phyloP scores from a whole-genome alignment of 2,888 invertebrate genomes.

The Scaptodrosophila latifasciaeformis region DNA sequence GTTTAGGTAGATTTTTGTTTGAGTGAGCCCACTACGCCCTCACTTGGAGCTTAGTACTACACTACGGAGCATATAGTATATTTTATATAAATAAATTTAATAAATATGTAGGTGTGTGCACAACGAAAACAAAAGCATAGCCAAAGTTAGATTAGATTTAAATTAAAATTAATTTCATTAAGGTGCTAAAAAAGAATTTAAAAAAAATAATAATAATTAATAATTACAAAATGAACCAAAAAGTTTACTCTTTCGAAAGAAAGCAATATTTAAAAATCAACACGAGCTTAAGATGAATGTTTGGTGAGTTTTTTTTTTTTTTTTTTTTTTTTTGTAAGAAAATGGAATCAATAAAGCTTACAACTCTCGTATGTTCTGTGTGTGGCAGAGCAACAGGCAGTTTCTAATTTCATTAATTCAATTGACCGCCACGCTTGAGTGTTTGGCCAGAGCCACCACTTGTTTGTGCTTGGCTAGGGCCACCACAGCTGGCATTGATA shows the following conservation, averaged over 20 bases:
- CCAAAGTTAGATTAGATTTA: too few species aligned
- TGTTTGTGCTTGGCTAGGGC: slow-evolving; percentile 32
- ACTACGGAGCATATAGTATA: too few species aligned
- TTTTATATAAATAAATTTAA: too few species aligned
- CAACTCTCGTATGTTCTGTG: neutral
- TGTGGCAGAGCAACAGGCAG: slow-evolving; percentile 16
- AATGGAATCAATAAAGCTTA: slow-evolving; percentile 59
- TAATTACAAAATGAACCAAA: slow-evolving; percentile 40
- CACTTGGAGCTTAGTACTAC: too few species aligned
- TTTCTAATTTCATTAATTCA: slow-evolving; percentile 53
- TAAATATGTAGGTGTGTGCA: too few species aligned
- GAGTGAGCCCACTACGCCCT: too few species aligned
- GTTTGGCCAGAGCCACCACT: slow-evolving; percentile 41
- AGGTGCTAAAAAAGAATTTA: too few species aligned
- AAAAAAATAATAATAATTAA: too few species aligned
- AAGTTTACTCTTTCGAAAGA: slow-evolving; percentile 57
- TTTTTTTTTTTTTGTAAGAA: slow-evolving; percentile 34
- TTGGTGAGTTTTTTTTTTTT: slow-evolving; percentile 11
- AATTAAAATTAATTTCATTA: too few species aligned
- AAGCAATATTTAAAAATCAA: slow-evolving; percentile 69
- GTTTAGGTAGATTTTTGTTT: too few species aligned
- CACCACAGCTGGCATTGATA: slow-evolving; percentile 58
- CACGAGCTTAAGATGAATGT: slow-evolving; percentile 52
- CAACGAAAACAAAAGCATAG: too few species aligned
- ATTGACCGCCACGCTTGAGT: slow-evolving; percentile 31